Percentiles rank a stretch among this genome's conserved stretches.
Conservation (phyloP, 2,888 invertebrate genomes). For the Chironomus riparius region DNA sequence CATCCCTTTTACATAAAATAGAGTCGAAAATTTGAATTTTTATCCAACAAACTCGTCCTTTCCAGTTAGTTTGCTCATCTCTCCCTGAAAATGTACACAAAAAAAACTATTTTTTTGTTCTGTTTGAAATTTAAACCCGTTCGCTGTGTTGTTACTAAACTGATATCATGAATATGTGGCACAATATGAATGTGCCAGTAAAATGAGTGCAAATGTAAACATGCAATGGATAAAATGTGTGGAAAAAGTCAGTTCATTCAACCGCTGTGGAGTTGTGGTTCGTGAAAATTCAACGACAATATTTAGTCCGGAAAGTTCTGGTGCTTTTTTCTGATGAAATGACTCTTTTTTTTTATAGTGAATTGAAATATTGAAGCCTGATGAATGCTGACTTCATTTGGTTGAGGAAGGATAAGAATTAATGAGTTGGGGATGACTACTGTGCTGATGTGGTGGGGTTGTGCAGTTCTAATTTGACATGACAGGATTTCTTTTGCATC, state of each 20-base stretch:
- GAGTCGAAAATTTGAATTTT: neutral
- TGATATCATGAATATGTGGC: neutral
- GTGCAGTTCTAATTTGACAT: too few species aligned
- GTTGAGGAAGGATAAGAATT: too few species aligned
- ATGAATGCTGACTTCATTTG: too few species aligned
- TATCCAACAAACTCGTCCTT: too few species aligned
- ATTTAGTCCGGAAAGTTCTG: neutral
- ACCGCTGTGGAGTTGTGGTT: neutral
- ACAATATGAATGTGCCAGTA: neutral
- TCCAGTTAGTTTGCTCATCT: neutral
- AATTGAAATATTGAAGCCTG: too few species aligned
- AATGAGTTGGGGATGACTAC: too few species aligned
- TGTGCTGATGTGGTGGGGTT: too few species aligned
- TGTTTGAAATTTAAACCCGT: neutral
- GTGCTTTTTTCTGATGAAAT: neutral
- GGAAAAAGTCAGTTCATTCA: slow-evolving; percentile 9
- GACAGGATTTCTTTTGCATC: too few species aligned
- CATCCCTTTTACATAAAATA: too few species aligned
- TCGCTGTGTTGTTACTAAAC: neutral
- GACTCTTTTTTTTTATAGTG: too few species aligned
- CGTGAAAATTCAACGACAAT: neutral
- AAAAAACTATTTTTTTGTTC: neutral
- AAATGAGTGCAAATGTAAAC: neutral
- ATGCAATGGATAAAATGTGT: neutral
- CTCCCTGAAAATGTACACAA: neutral